Conservation (phyloP, 2,797 vertebrate species). For the Paratrypauchen microcephalus region DNA sequence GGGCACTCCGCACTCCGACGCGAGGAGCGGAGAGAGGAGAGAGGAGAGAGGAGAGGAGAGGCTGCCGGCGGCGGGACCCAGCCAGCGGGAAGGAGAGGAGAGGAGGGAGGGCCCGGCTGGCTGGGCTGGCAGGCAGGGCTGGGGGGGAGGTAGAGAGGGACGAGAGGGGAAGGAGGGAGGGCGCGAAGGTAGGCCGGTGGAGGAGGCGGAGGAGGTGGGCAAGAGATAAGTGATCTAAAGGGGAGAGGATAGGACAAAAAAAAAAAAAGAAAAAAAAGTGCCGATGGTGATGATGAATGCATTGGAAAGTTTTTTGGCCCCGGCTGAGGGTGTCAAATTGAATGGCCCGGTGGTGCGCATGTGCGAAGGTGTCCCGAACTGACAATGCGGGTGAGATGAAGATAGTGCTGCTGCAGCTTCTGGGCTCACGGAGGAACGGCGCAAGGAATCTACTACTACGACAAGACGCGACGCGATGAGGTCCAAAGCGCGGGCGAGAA, state of each 20-base stretch:
- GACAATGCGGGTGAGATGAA: conserved; percentile 99
- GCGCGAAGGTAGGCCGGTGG: conserved; percentile 53
- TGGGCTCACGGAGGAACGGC: conserved; percentile 96
- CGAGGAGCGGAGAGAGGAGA: conserved; percentile 36
- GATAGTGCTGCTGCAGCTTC: conserved; percentile 98
- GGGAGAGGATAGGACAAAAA: conserved; percentile 89
- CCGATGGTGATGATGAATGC: conserved; percentile 98
- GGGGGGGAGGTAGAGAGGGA: conserved; percentile 67
- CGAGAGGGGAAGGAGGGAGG: conserved; percentile 36
- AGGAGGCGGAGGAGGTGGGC: conserved; percentile 82
- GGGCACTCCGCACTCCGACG: conserved; percentile 56
- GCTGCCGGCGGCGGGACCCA: no score
- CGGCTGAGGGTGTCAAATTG: conserved; percentile 98
- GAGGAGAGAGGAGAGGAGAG: neutral
- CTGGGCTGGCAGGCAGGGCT: no score
- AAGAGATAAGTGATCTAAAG: conserved; percentile 93
- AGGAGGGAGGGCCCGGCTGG: conserved; percentile 43
- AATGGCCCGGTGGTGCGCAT: conserved; percentile 95
- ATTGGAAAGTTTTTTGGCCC: conserved; percentile 99
- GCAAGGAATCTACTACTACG: conserved; percentile 84
- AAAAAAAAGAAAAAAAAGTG: conserved; percentile 22
- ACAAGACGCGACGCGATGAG: conserved; percentile 89
- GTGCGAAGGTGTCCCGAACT: conserved; percentile 99
- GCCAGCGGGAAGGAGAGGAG: conserved; percentile 9
- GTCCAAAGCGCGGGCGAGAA: conserved; percentile 98